These are phyloP conservation scores for Glareola pratincola DNA, from an alignment of 2,113 vertebrate genomes.

Conservation along the genomic window DNA sequence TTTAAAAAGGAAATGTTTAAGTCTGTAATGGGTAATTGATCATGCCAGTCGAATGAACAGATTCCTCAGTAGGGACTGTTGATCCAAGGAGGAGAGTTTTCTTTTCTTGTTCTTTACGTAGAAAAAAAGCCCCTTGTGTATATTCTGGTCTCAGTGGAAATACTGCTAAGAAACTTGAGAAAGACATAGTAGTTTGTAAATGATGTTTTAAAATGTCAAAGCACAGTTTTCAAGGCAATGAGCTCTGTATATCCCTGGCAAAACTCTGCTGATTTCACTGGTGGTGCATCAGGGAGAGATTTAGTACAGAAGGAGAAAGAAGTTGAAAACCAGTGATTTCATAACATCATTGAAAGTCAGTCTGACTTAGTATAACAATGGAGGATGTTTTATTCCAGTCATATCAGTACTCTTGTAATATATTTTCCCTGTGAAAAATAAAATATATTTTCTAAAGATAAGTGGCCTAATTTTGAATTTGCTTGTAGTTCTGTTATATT, in stretches of 20 bases:
- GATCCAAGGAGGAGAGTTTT: slow-evolving; percentile 27
- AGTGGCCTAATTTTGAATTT: background rate
- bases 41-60: background rate
- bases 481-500: background rate
- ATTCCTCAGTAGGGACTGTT: slow-evolving; percentile 13
- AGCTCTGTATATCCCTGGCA: background rate
- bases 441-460: background rate
- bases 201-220: slow-evolving; percentile 65
- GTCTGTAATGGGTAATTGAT: background rate
- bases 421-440: background rate
- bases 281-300: background rate
- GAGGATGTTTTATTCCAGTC: background rate
- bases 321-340: slow-evolving; percentile 20
- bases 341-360: background rate
- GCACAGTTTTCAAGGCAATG: slow-evolving; percentile 36
- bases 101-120: slow-evolving; percentile 14
- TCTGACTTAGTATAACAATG: background rate
- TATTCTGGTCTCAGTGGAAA: background rate
- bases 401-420: background rate
- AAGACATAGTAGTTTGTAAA: slow-evolving; percentile 49
- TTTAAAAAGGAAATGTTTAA: background rate
- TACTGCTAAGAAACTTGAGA: slow-evolving; percentile 42
- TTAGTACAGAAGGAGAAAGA: slow-evolving; percentile 9
- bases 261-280: background rate
- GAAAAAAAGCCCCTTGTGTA: background rate